These are phyloP conservation scores for Barbus barbus DNA, from an alignment of 2,113 vertebrate species.

Conservation along the genomic window DNA sequence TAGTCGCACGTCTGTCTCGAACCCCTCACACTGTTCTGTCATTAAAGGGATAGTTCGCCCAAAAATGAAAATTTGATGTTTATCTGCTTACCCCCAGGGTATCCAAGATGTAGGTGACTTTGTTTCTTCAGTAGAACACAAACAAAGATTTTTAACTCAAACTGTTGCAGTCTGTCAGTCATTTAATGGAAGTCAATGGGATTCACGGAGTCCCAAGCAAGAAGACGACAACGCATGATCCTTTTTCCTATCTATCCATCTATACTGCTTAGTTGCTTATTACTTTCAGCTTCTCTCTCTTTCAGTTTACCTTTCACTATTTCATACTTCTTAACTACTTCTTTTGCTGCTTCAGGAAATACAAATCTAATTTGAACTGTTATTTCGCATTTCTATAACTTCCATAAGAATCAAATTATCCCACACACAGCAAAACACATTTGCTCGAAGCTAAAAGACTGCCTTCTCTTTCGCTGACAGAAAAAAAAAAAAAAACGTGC, in stretches of 20 bases:
- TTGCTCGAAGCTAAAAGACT: conserved; percentile 4
- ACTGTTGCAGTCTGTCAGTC: no score
- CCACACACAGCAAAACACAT: background rate
- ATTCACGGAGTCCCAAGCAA: no score
- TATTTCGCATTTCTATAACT: conserved; percentile 10
- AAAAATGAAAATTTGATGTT: no score
- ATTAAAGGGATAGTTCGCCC: no score
- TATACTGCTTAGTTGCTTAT: background rate
- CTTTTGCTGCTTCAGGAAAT: background rate
- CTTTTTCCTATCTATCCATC: no score
- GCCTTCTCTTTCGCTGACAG: background rate
- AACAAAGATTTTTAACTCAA: no score
- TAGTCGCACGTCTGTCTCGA: background rate
- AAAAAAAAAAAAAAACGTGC: background rate
- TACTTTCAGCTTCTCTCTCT: background rate
- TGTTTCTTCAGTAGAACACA: no score
- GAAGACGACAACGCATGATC: no score
- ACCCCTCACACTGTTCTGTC: background rate
- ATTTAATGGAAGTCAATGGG: no score
- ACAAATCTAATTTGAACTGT: background rate
- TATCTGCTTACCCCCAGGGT: no score
- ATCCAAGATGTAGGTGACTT: no score
- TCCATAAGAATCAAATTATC: conserved; percentile 2
- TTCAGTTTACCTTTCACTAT: background rate
- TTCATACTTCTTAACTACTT: background rate